Conservation (phyloP, 2,888 invertebrate species). For the Enchytraeus crypticus region DNA sequence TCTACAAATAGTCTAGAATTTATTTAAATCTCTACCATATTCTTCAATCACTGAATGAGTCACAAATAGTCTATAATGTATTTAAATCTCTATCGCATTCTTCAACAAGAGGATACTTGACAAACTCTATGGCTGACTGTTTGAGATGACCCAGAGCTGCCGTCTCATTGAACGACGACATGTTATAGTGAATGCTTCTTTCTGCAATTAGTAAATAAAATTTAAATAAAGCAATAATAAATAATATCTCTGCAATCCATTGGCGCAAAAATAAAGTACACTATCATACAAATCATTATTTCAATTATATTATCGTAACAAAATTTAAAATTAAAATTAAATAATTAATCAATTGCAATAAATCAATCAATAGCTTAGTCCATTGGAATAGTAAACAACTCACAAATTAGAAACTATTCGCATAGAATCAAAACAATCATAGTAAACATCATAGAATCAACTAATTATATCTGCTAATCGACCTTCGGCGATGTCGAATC, state of each 20-base stretch:
- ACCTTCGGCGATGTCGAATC: conserved; percentile 95
- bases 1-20: background rate
- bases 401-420: background rate
- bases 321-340: background rate
- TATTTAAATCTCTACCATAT: background rate
- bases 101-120: conserved; percentile 58
- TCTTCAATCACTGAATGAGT: too few species aligned
- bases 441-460: too few species aligned
- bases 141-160: conserved; percentile 90
- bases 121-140: conserved; percentile 90
- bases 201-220: conserved; percentile 54
- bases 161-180: conserved; percentile 98
- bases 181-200: conserved; percentile 88
- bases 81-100: background rate
- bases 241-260: background rate
- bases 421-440: conserved; percentile 42
- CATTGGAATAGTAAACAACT: background rate
- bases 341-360: background rate
- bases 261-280: background rate
- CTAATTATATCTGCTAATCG: too few species aligned
- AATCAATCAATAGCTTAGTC: background rate
- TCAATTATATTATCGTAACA: background rate
- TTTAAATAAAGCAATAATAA: background rate
- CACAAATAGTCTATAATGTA: background rate
- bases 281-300: background rate